These are phyloP conservation scores for Choloepus hoffmanni DNA, from an alignment of 2,113 vertebrate species.

Conservation along the genomic window DNA sequence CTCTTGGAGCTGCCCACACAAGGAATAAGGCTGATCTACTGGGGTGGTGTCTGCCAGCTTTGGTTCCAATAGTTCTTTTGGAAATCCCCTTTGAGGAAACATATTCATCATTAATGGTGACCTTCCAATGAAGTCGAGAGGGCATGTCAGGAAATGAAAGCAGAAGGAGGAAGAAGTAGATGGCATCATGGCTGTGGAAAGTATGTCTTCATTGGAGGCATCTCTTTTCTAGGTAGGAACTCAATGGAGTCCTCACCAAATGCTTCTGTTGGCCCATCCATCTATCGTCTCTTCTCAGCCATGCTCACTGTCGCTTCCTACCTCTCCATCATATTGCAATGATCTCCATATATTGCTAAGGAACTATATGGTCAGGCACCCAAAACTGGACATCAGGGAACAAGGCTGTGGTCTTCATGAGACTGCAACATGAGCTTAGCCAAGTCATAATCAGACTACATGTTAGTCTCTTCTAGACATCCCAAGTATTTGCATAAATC, in stretches of 20 bases:
- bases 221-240: neutral
- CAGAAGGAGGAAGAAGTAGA: neutral
- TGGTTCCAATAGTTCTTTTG: neutral
- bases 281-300: neutral
- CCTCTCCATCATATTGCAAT: neutral
- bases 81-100: neutral
- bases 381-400: too few species aligned
- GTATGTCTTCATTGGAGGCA: accelerated
- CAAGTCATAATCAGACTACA: accelerated
- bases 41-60: accelerated
- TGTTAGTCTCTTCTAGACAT: neutral
- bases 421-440: neutral
- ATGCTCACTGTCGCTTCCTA: accelerated
- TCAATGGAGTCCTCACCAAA: neutral
- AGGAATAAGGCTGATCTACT: neutral
- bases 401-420: accelerated
- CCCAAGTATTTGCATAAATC: accelerated
- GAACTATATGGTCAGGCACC: neutral
- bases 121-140: neutral
- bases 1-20: too few species aligned
- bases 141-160: neutral
- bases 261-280: neutral
- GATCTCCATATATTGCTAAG: too few species aligned
- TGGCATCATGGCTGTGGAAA: accelerated
- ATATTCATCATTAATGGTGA: neutral